Evolutionary conservation across 2,797 vertebrate species (phyloP), one percentile per base, ranked within the genome.

Genomic region (Chiroxiphia lanceolata): DNA sequence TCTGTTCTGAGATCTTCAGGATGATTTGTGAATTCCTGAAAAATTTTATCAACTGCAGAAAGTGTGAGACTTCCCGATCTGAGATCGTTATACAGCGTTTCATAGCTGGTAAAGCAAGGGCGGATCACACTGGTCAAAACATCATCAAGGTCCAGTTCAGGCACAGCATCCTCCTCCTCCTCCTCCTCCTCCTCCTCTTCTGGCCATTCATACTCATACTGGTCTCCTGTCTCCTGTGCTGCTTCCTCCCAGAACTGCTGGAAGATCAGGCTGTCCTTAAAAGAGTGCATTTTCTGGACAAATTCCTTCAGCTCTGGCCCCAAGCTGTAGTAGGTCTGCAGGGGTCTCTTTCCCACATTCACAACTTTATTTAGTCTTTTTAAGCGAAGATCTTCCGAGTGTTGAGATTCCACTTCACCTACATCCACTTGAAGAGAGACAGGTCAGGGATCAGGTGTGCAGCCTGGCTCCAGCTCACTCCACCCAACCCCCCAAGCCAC

Each of bases 211-310:
- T 33, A 9, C 3, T 5, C 9, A 15, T 61, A 90, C 23, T 1
- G 5, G 9, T 68, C 15, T 51, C 68, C 84, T 22, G 64, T 36
- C 15, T 38, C 18, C 89, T 76, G 74, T 3, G 98, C 98, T 23
- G 95, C 89, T 40, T 97, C 94, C 25, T 98, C 94, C 99, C 99
- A 99, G 75, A 98, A 98, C 60, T 94, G 44, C 89, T 96, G 97
- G 91, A 99, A 99, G 87, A 99, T 70, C 71, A 98, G 90, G 90
- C 99, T 99, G 6, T 98, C 97, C 44, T 93, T 98, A 27, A 98
- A 98, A 3, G 5, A 53, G 91, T 98, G 78, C 8, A 99, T 83
- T 9, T 10, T 2, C 6, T 89, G 15, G 9, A 97, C 98, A 98
- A 98, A 98, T 1, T 89, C 4, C 65, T 92, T 97, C 8, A 98